phyloP scores from a whole-genome alignment of 2,888 invertebrate genomes.

The Elmis aenea region DNA sequence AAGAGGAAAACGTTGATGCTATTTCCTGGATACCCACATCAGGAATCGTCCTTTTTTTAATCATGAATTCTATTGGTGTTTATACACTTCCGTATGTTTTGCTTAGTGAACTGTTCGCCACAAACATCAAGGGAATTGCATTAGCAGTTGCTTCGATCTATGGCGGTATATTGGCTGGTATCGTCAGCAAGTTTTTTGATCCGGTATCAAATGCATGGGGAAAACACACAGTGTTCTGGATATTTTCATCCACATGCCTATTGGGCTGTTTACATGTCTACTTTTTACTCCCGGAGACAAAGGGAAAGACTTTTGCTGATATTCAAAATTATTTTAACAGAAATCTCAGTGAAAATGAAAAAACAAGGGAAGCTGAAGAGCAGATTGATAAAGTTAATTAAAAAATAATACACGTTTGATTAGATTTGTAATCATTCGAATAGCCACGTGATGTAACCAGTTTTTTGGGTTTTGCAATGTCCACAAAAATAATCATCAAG shows the following conservation, averaged over 20 bases:
- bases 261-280: slow-evolving; percentile 55
- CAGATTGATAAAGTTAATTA: too few species aligned
- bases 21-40: slow-evolving; percentile 52
- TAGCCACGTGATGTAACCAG: too few species aligned
- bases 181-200: slow-evolving; percentile 57
- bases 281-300: slow-evolving; percentile 58
- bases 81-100: slow-evolving; percentile 59
- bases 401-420: too few species aligned
- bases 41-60: slow-evolving; percentile 54
- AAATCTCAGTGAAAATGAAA: too few species aligned
- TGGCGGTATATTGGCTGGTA: slow-evolving; percentile 54
- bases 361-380: too few species aligned
- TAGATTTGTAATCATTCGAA: too few species aligned
- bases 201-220: slow-evolving; percentile 53
- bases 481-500: too few species aligned
- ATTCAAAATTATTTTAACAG: slow-evolving; percentile 54
- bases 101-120: slow-evolving; percentile 60
- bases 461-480: too few species aligned
- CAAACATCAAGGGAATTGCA: slow-evolving; percentile 58
- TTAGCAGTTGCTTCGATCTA: slow-evolving; percentile 55
- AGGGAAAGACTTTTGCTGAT: slow-evolving; percentile 57
- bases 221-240: slow-evolving; percentile 55
- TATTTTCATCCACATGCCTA: slow-evolving; percentile 53
- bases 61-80: slow-evolving; percentile 56
- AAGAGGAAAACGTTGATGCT: slow-evolving; percentile 41